Percentiles rank a stretch among this genome's conserved stretches.
Evolutionary conservation across 2,888 invertebrate species (phyloP).

Genomic region (Leucozona laternaria): DNA sequence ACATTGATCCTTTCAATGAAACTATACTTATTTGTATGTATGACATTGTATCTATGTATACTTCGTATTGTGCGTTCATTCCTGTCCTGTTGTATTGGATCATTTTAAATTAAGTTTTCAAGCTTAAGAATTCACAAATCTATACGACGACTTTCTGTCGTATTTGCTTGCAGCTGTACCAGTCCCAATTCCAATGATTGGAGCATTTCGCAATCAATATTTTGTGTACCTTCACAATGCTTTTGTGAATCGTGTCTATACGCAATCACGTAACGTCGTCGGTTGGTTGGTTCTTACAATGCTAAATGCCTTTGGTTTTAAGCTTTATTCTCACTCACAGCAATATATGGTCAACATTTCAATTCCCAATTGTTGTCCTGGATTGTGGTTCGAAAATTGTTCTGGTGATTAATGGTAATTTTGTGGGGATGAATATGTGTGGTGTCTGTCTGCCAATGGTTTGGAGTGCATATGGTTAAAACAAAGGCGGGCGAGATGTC

Average conservation of each 20-base stretch:
- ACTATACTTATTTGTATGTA: no score
- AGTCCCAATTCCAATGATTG: not conserved
- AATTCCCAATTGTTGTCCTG: not conserved
- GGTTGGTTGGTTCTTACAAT: not conserved
- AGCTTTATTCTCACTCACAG: not conserved
- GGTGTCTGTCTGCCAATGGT: not conserved
- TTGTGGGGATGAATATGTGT: not conserved
- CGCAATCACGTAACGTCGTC: not conserved
- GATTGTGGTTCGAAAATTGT: not conserved
- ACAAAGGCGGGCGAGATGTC: not conserved
- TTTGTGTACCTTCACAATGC: slow-evolving; percentile 12
- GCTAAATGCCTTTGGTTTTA: not conserved
- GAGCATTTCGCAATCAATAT: slow-evolving; percentile 14
- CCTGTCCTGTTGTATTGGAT: not conserved
- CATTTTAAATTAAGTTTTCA: slow-evolving; percentile 9
- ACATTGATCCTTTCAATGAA: not conserved
- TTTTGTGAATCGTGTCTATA: not conserved
- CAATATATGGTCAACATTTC: not conserved
- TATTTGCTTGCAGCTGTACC: not conserved
- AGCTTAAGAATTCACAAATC: not conserved
- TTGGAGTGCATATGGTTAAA: not conserved
- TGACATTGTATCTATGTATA: not conserved
- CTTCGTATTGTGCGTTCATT: not conserved
- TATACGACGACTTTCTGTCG: not conserved
- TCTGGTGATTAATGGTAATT: slow-evolving; percentile 9